Evolutionary conservation across 2,113 vertebrate species (phyloP).

Genomic region (Carassius gibelio): DNA sequence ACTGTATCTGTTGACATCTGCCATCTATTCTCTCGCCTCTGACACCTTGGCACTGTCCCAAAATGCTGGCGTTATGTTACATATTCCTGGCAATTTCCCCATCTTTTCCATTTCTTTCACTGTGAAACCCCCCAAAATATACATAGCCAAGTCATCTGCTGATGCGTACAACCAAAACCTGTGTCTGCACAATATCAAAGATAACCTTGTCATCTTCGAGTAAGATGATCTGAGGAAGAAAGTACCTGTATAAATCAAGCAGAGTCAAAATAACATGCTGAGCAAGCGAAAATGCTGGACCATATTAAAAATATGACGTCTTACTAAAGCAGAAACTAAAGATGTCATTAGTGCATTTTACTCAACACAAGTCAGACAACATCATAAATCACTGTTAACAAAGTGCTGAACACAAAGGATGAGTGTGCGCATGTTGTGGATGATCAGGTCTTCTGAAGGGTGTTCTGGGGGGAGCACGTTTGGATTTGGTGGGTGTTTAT

Average conservation of each 20-base stretch:
- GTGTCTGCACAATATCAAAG: slow-evolving; percentile 28
- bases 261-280: slow-evolving; percentile 1
- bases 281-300: slow-evolving; percentile 44
- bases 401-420: slow-evolving; percentile 36
- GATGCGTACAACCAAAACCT: slow-evolving; percentile 7
- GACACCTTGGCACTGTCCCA: slow-evolving; percentile 15
- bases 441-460: background rate
- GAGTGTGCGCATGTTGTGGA: background rate
- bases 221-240: slow-evolving; percentile 1
- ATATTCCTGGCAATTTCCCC: background rate
- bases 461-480: background rate
- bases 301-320: slow-evolving; percentile 44
- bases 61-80: background rate
- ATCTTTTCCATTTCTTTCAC: background rate
- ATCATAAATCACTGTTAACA: slow-evolving; percentile 57
- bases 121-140: background rate
- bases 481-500: background rate
- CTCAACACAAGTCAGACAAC: slow-evolving; percentile 43
- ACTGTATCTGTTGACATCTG: slow-evolving; percentile 25
- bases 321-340: slow-evolving; percentile 43
- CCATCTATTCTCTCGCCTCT: background rate
- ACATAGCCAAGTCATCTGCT: background rate
- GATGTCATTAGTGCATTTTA: slow-evolving; percentile 49
- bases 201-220: slow-evolving; percentile 27
- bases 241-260: slow-evolving; percentile 31